Base-by-base conservation (phyloP, 2,797 vertebrate species). In the Chrosomus eos region DNA sequence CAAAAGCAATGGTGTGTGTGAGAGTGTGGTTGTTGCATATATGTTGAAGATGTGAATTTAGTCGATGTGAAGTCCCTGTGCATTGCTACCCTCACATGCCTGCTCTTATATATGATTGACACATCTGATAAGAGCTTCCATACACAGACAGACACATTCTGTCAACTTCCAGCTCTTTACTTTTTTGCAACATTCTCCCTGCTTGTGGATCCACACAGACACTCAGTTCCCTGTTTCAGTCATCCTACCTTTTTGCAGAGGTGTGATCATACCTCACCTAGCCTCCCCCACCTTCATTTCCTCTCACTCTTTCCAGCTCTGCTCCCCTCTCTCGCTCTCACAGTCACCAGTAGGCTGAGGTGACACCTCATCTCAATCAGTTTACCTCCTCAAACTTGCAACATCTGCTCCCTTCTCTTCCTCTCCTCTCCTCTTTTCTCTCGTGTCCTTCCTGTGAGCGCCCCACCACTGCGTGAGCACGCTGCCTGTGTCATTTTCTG, bases 271-370 rank as follows among this genome's bases (percentile, higher is more conserved):
- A 88, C 85, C 85, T 86, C 79, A 81, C 82, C 84, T 77, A 77
- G n/a, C 60, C 13, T 58, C 74, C 60, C 33, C 38, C 51, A 55
- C 55, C 72, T 83, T 78, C 66, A 64, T 74, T 51, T 77, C 60
- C 80, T 66, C 55, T 71, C 80, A 58, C 72, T 53, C 26, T 80
- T 62, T 72, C 74, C 40, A 58, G 60, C 82, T 53, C 66, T 40
- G 21, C 53, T 68, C 67, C 55, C 26, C 76, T 26, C 53, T 66
- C 78, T 40, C 80, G 13, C 45, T 43, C 74, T 77, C 55, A 80
- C 66, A 92, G 87, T 93, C 88, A 88, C 89, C 82, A 62, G 91
- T 89, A 92, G 86, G 83, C 91, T 85, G 88, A 89, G 87, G 89
- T 91, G 89, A 90, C 89, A 87, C 89, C 86, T 73, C 85, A 88